Percentiles rank a stretch among this genome's conserved stretches.
phyloP scores from a whole-genome alignment of 2,888 invertebrate species.

The Torymus aiolomorphi region DNA sequence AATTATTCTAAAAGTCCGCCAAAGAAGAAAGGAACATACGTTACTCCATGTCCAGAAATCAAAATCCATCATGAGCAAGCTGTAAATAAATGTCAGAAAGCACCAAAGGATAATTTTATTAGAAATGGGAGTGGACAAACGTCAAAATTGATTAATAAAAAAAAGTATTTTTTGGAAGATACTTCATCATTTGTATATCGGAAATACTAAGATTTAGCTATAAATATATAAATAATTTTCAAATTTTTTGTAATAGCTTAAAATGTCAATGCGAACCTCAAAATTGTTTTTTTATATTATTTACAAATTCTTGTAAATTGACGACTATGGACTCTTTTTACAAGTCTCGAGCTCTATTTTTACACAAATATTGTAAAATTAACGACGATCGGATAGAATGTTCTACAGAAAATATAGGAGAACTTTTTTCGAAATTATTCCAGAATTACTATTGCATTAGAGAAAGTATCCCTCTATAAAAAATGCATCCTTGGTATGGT shows the following conservation, averaged over 20 bases:
- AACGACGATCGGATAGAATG: no score
- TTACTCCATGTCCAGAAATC: slow-evolving; percentile 11
- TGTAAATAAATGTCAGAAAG: not conserved
- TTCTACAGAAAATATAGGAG: no score
- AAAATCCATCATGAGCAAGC: not conserved
- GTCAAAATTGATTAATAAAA: not conserved
- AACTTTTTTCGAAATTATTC: no score
- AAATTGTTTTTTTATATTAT: not conserved
- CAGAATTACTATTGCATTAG: no score
- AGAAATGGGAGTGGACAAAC: not conserved
- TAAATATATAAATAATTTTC: slow-evolving; percentile 11
- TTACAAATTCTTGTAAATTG: not conserved
- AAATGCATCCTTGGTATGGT: no score
- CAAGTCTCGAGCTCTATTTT: not conserved
- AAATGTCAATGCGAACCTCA: not conserved
- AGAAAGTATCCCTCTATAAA: no score
- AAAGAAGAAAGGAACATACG: not conserved
- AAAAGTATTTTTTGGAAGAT: no score
- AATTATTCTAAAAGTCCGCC: not conserved
- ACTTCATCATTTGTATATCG: no score
- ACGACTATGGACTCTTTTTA: not conserved
- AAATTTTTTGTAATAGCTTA: not conserved
- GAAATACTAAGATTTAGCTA: no score
- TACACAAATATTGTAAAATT: not conserved
- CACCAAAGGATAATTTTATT: not conserved